Percentiles rank a stretch among this genome's conserved stretches.
These are phyloP conservation scores for Eulemur rufifrons DNA, from an alignment of 2,113 vertebrate genomes.

Conservation along the genomic window DNA sequence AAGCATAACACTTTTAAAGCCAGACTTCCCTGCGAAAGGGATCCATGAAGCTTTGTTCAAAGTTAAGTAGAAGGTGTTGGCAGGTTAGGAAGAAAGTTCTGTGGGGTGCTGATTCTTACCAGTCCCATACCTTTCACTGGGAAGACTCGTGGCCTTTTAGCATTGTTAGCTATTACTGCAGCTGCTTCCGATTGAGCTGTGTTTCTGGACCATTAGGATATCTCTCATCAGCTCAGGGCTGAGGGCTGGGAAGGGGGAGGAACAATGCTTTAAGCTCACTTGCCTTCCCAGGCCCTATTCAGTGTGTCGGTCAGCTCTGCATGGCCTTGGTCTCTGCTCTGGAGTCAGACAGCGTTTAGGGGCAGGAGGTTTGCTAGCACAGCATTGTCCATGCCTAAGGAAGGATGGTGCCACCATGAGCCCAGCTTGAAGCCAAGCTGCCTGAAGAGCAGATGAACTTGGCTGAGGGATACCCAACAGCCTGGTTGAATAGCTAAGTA, in stretches of 20 bases:
- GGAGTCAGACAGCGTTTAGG: background rate
- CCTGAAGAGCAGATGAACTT: background rate
- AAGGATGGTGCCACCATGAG: background rate
- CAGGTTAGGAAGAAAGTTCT: background rate
- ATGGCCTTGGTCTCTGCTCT: background rate
- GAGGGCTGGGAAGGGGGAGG: background rate
- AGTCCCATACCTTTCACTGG: background rate
- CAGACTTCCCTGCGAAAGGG: background rate
- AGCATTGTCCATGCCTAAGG: background rate
- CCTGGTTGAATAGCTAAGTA: slow-evolving; percentile 24
- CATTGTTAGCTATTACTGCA: background rate
- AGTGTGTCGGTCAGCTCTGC: background rate
- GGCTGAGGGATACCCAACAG: background rate
- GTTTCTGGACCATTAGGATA: background rate
- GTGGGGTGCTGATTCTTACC: background rate
- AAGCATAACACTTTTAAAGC: background rate
- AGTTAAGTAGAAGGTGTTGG: background rate
- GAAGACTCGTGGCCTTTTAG: background rate
- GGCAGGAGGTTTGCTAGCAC: background rate
- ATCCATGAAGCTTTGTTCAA: background rate
- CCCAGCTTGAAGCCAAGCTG: background rate
- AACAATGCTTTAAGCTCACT: background rate
- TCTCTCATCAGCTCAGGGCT: background rate
- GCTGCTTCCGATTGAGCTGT: background rate
- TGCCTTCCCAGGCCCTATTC: background rate